Evolutionary conservation across 2,797 vertebrate species (phyloP), one percentile per base, ranked within the genome.

Genomic region (Eulemur coronatus): DNA sequence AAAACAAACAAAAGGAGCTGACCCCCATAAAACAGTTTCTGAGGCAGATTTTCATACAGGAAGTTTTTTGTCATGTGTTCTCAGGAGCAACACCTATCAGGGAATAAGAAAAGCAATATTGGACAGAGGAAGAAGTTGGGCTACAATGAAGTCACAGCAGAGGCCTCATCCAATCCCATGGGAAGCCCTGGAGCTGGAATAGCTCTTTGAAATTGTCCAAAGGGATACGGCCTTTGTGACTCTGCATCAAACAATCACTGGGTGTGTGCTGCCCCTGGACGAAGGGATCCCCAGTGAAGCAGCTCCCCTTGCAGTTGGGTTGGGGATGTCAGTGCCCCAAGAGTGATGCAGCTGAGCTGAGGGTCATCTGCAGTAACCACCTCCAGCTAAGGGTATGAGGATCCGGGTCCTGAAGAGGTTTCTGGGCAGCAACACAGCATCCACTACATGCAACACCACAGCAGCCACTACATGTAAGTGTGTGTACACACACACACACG

Each of bases 401-500:
- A 38, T 2, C 4, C 11, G 18, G 57, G 41, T 11, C 33, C 14
- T 59, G 7, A 84, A 84, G 41, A 78, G 46, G 14, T 70, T 78
- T 61, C 73, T 67, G 85, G 30, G 26, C 4, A 17, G 10, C 4
- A 91, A 26, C 57, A 28, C 57, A 59, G 26, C 26, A 57, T 57
- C 55, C 9, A 57, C 24, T 57, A 26, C 55, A 57, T 11, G 55
- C 20, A 22, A 55, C 7, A 84, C 1, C 4, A 43, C 3, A 52
- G 30, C 13, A 86, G 48, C 50, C 48, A 13, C 12, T 41, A 18
- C 2, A 41, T 38, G 24, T 12, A 75, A 59, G 26, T 30, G 9
- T 17, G 11, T 2, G 35, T 67, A 14, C 2, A 15, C 13, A 33
- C 0, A 30, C 0, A 24, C 5, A 33, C 2, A 30, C n/a, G 30